These are phyloP conservation scores for Scomber scombrus DNA, from an alignment of 2,113 vertebrate species.

Conservation along the genomic window DNA sequence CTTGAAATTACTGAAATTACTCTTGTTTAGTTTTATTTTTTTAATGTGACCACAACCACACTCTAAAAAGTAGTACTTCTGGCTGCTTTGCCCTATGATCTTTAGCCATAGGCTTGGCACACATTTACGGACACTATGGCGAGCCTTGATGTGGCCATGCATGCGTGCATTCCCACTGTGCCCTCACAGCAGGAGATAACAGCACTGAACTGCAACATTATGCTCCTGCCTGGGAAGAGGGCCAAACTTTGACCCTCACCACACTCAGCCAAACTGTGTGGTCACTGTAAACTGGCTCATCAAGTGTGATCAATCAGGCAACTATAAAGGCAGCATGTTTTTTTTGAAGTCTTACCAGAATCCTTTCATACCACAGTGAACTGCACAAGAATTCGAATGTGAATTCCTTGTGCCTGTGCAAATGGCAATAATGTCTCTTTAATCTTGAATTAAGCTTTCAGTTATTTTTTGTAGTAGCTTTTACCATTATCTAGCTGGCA, in stretches of 20 bases:
- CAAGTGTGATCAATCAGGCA: slow-evolving; percentile 10
- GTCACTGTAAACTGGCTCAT: slow-evolving; percentile 24
- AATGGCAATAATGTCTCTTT: no score
- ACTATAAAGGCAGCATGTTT: neutral
- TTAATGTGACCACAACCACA: neutral
- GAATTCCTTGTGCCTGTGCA: no score
- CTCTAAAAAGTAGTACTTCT: slow-evolving; percentile 6
- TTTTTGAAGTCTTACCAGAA: neutral
- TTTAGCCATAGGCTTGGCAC: slow-evolving; percentile 12
- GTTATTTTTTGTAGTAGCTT: neutral
- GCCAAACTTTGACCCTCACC: slow-evolving; percentile 16
- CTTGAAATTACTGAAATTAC: no score
- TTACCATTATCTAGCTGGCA: neutral
- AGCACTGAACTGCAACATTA: slow-evolving; percentile 29
- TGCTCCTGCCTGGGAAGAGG: slow-evolving; percentile 10
- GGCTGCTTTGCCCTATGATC: slow-evolving; percentile 24
- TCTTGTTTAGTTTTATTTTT: neutral
- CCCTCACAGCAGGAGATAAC: slow-evolving; percentile 26
- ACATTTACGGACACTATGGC: slow-evolving; percentile 1
- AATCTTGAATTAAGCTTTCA: neutral
- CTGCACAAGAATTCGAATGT: no score
- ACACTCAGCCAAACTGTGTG: slow-evolving; percentile 1
- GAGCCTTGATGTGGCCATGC: slow-evolving; percentile 17
- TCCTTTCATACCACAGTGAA: no score
- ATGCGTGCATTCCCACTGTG: slow-evolving; percentile 24